phyloP scores from a whole-genome alignment of 2,113 vertebrate species.

The Diphyllodes magnificus region DNA sequence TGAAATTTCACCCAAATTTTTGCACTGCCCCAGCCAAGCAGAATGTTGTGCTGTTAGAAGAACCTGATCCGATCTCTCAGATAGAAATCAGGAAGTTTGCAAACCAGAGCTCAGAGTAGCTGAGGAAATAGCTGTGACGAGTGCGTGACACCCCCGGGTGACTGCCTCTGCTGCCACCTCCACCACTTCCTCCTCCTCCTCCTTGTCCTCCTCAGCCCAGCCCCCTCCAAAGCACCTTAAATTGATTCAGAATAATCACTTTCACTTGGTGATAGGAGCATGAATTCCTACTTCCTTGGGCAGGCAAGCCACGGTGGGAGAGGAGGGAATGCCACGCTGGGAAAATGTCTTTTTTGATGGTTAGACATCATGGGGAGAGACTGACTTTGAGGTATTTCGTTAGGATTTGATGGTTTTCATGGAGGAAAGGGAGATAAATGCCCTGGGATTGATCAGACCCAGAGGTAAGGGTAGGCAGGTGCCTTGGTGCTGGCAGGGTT shows the following conservation, averaged over 20 bases:
- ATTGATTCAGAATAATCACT: neutral
- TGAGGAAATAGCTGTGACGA: neutral
- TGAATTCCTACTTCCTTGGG: neutral
- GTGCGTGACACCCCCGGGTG: neutral
- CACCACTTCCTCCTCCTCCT: neutral
- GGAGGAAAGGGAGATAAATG: neutral
- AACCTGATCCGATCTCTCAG: neutral
- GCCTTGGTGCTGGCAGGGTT: neutral
- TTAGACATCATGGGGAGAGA: neutral
- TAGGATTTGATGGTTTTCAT: neutral
- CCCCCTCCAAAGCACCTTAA: neutral
- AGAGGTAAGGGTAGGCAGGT: neutral
- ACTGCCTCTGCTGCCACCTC: neutral
- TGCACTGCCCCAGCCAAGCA: neutral
- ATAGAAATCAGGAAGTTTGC: neutral
- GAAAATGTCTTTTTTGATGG: neutral
- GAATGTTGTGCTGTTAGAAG: neutral
- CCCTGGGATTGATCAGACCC: neutral
- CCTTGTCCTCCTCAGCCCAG: neutral
- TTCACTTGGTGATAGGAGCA: neutral
- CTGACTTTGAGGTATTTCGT: neutral
- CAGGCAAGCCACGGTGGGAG: neutral
- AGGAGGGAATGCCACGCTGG: neutral
- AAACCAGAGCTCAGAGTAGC: neutral
- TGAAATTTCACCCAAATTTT: neutral